These are phyloP conservation scores for Porites evermanni DNA, from an alignment of 92 coral and sea anemone species.

Conservation along the genomic window DNA sequence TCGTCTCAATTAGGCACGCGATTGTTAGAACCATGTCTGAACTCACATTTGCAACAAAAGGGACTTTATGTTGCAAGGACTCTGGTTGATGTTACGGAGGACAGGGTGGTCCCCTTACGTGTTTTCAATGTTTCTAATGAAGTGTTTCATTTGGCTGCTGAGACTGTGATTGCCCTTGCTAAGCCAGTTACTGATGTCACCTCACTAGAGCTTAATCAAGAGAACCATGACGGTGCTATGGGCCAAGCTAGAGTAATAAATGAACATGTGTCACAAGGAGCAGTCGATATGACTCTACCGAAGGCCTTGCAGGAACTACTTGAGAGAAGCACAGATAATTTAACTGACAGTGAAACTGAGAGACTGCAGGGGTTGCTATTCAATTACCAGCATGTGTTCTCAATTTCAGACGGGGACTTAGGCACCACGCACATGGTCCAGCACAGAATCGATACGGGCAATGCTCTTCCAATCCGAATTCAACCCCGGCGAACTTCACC, in stretches of 20 bases:
- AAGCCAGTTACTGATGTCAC: too few relatives aligned
- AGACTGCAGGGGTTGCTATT: not conserved
- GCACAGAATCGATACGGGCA: conserved; percentile 40
- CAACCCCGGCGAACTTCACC: conserved; percentile 49
- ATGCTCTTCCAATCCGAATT: conserved; percentile 43
- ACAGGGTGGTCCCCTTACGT: not conserved
- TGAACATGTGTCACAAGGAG: conserved; percentile 8
- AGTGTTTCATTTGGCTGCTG: too few relatives aligned
- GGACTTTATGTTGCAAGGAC: conserved; percentile 29
- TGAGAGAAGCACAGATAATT: not conserved
- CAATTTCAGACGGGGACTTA: too few relatives aligned
- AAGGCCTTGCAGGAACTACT: conserved; percentile 8
- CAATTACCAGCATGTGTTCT: not conserved
- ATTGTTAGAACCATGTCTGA: too few relatives aligned
- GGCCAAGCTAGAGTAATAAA: conserved; percentile 20
- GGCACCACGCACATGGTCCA: not conserved
- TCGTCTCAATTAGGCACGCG: too few relatives aligned
- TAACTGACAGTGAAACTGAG: not conserved
- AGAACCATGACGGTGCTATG: conserved; percentile 6
- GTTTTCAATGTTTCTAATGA: too few relatives aligned
- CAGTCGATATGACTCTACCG: conserved; percentile 6
- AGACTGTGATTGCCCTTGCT: too few relatives aligned
- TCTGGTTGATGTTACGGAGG: conserved; percentile 30
- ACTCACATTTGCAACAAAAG: too few relatives aligned
- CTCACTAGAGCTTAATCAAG: too few relatives aligned